Percentiles rank a stretch among this genome's conserved stretches.
Conservation (phyloP, 2,113 vertebrate species). For the Naja naja region DNA sequence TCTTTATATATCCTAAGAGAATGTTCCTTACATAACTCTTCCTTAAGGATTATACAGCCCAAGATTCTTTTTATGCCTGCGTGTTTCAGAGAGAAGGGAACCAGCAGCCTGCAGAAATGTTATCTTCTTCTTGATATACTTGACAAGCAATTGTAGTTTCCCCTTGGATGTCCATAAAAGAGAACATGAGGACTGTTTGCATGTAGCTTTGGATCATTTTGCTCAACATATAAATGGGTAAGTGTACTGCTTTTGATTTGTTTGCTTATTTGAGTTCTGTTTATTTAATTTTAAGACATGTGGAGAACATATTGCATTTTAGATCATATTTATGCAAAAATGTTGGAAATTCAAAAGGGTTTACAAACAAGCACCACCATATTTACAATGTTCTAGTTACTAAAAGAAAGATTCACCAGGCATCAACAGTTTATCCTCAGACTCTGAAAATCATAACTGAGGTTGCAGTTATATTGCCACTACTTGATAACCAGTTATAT, state of each 20-base stretch:
- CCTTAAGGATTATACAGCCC: not conserved
- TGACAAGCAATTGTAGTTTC: not conserved
- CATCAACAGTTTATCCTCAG: not conserved
- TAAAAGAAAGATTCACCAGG: not conserved
- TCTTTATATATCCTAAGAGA: not conserved
- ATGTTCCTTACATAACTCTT: not conserved
- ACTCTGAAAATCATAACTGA: not conserved
- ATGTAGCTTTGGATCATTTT: not conserved
- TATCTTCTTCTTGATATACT: not conserved
- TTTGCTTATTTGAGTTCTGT: not conserved
- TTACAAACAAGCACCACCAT: not conserved
- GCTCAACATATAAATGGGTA: not conserved
- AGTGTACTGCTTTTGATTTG: not conserved
- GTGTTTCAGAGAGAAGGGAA: not conserved
- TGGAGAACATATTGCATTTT: not conserved
- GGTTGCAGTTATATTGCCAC: not conserved
- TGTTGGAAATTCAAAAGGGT: not conserved
- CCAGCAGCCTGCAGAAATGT: not conserved
- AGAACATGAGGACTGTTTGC: not conserved
- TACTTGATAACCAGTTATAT: not conserved
- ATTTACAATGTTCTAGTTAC: not conserved
- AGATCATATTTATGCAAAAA: not conserved
- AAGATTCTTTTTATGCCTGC: not conserved
- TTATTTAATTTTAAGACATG: not conserved
- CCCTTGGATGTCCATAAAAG: not conserved